Evolutionary conservation across 1,140 invertebrate genomes (phyloP).

Genomic region (Habropoda laboriosa): DNA sequence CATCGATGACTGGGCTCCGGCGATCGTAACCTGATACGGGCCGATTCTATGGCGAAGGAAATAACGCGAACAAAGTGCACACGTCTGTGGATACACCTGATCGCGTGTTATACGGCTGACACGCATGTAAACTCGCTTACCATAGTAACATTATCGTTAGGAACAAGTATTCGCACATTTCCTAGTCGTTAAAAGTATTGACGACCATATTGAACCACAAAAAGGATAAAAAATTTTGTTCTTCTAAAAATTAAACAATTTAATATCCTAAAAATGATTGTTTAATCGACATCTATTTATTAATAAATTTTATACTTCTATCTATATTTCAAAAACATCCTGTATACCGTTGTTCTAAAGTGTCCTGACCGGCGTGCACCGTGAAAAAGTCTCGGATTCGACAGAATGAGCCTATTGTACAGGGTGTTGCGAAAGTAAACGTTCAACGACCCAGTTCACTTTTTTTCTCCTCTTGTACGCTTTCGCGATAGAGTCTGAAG

Average conservation of each 20-base stretch:
- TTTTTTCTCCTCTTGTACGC: background rate
- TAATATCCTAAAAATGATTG: too few species aligned
- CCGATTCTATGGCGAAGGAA: slow-evolving; percentile 8
- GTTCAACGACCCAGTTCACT: background rate
- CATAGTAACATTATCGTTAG: background rate
- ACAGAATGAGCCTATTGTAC: slow-evolving; percentile 26
- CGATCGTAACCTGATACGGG: background rate
- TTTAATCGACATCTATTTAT: too few species aligned
- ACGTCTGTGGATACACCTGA: slow-evolving; percentile 31
- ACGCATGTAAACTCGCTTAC: background rate
- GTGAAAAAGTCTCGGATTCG: background rate
- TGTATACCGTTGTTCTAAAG: background rate
- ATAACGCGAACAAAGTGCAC: slow-evolving; percentile 26
- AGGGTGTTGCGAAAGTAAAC: slow-evolving; percentile 18
- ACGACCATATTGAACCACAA: too few species aligned
- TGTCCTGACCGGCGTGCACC: background rate
- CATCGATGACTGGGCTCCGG: background rate
- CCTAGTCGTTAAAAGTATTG: too few species aligned
- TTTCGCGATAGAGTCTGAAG: background rate
- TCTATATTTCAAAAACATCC: too few species aligned
- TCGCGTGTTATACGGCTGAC: slow-evolving; percentile 19
- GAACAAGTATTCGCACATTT: slow-evolving; percentile 54
- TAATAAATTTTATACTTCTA: too few species aligned
- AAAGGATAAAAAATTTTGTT: too few species aligned
- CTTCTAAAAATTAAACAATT: too few species aligned